These are phyloP conservation scores for Mylabris sibirica DNA, from an alignment of 2,888 invertebrate species.

Conservation along the genomic window DNA sequence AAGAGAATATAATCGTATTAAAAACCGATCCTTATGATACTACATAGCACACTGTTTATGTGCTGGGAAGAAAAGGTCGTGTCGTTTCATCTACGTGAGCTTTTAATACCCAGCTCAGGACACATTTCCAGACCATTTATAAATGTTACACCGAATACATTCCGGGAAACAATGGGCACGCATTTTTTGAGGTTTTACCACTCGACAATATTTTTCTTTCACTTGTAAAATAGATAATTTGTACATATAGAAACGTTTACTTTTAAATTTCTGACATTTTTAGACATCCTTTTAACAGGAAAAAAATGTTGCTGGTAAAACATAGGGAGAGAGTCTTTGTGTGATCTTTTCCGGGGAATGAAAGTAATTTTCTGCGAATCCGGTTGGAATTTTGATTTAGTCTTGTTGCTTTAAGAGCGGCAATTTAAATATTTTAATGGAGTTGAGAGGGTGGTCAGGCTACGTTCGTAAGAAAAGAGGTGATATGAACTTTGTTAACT, in stretches of 20 bases:
- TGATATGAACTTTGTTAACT: background rate
- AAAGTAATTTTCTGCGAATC: constrained; percentile 29
- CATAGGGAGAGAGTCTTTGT: background rate
- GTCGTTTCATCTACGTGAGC: constrained; percentile 29
- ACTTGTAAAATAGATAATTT: background rate
- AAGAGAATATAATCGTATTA: constrained; percentile 19
- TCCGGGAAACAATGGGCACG: constrained; percentile 21
- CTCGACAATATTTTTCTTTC: background rate
- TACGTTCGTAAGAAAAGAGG: background rate
- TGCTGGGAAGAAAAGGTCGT: constrained; percentile 23
- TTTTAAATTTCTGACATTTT: background rate
- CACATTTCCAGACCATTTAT: constrained; percentile 45
- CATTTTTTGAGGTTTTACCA: background rate
- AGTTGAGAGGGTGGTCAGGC: background rate
- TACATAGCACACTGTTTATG: constrained; percentile 30
- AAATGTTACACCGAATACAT: constrained; percentile 38
- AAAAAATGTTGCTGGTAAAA: background rate
- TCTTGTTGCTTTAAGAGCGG: constrained; percentile 28
- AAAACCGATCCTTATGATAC: constrained; percentile 34
- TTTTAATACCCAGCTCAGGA: constrained; percentile 39
- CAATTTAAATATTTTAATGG: constrained; percentile 37
- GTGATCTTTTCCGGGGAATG: constrained; percentile 10
- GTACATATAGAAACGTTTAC: background rate
- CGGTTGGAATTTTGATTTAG: constrained; percentile 30
- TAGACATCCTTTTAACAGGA: background rate